Evolutionary conservation across 2,113 vertebrate species (phyloP), one percentile per base, ranked within the genome.

Genomic region (Probosciger aterrimus): DNA sequence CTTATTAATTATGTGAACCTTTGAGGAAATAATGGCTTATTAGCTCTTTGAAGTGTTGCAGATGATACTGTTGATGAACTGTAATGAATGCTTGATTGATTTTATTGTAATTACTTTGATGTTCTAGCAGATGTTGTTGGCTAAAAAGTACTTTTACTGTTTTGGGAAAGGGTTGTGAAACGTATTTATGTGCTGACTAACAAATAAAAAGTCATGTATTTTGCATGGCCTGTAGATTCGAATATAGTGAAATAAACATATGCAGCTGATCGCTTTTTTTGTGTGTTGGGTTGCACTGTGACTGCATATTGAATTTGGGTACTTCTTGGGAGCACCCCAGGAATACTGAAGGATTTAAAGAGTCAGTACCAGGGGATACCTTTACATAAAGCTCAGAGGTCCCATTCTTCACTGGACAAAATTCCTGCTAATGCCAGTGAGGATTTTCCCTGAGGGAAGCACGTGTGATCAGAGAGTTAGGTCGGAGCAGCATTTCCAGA

Each of bases 101-200:
- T 74, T 55, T 33, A 25, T 25, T 89, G 28, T 75, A 41, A 64
- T 52, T 71, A 18, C 4, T 8, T 17, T 43, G 14, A 35, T 41
- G 23, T 24, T 88, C 11, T 50, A 82, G 77, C 60, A 92, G 52
- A 50, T 52, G 8, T 60, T 77, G 75, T 67, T 82, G 82, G 62
- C 31, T 86, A 77, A 64, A 71, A 67, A 11, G 23, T 75, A 62
- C 55, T 93, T 91, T 92, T 94, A 55, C 17, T 87, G 1, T 15
- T 88, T 95, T 89, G 68, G 75, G 6, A 87, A 82, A 76, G 43
- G 71, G 44, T 39, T 82, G 28, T 74, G 37, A 37, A 88, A 1
- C 87, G 75, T 95, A 79, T 15, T 91, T 60, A 33, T 35, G 9
- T 88, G 41, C 31, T 89, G n/a, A 82, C 33, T 59, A 92, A 88